Percentiles rank a stretch among this genome's conserved stretches.
Evolutionary conservation across 2,888 invertebrate genomes (phyloP).

Genomic region (Rhamphomyia laevipes): DNA sequence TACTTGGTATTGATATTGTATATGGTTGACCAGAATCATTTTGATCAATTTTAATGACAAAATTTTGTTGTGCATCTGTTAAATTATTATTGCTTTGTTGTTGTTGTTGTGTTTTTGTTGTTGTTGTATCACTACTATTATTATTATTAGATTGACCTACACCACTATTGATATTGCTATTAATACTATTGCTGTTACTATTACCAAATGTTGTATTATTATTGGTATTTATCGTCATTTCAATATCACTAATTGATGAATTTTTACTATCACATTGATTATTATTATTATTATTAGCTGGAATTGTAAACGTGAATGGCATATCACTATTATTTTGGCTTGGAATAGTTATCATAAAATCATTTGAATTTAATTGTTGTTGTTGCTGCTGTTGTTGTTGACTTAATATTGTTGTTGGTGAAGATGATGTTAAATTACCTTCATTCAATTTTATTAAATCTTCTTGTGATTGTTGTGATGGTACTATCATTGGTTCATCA

Average conservation of each 20-base stretch:
- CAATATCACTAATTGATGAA: not conserved
- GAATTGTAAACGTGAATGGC: constrained; percentile 37
- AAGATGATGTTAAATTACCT: not conserved
- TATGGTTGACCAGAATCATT: constrained; percentile 32
- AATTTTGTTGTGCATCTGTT: constrained; percentile 31
- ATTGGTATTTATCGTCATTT: not conserved
- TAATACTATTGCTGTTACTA: not conserved
- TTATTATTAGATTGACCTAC: not conserved
- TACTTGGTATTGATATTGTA: constrained; percentile 37
- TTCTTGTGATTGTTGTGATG: constrained; percentile 7
- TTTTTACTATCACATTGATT: constrained; percentile 14
- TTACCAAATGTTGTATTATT: not conserved
- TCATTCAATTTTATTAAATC: not conserved
- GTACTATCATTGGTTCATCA: constrained; percentile 12
- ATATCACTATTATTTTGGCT: constrained; percentile 32
- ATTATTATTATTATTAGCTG: constrained; percentile 24
- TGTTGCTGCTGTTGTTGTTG: constrained; percentile 14
- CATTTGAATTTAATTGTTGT: constrained; percentile 14
- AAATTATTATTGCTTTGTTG: constrained; percentile 13
- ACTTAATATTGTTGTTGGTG: constrained; percentile 7
- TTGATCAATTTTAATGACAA: constrained; percentile 37
- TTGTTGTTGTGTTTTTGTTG: not conserved
- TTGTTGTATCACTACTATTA: not conserved
- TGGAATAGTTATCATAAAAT: constrained; percentile 39
- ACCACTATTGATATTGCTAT: not conserved